Base-by-base conservation (phyloP, 2,888 invertebrate species). In the Chelonus formosanus region DNA sequence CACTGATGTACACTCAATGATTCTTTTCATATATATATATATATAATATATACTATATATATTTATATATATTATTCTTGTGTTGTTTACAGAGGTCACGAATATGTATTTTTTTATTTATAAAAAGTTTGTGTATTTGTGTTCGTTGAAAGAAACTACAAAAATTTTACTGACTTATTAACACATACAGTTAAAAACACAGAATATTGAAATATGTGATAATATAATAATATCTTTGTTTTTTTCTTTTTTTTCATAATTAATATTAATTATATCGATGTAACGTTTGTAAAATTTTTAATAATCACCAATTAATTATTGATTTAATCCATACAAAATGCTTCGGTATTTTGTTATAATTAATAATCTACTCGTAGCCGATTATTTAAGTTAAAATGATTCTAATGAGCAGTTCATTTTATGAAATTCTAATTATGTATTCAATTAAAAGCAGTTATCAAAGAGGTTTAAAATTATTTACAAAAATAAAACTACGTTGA, bases 221-320 rank as follows among this genome's bases (percentile, higher is more conserved):
- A 80, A 79, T 79, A 72, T 80, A 7, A 48, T 48, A 48, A 80
- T 79, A 80, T 45, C 44, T 31, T 55, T 55, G 32, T 55, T 55
- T 10, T 48, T 48, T 48, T 36, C 40, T 55, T 10, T 48, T 48
- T 48, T 36, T 31, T 69, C 71, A 61, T 63, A 64, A 62, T 69
- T 70, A 73, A 75, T 71, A 74, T 72, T 69, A 74, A 76, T 73
- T 64, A 79, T 73, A 76, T 78, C 75, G 71, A 78, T 75, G 74
- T 74, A 75, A 76, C 74, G 76, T 75, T 72, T 75, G 74, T 74
- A 73, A 75, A 74, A 75, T 69, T 74, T 74, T 71, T 67, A 67
- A 62, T 71, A 62, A 67, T 74, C 69, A 62, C 69, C 63, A 68
- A 67, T 65, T 71, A 70, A 65, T 67, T 74, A 71, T 56, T 71